Base-by-base conservation (phyloP, 2,113 vertebrate species). In the Esox niger region DNA sequence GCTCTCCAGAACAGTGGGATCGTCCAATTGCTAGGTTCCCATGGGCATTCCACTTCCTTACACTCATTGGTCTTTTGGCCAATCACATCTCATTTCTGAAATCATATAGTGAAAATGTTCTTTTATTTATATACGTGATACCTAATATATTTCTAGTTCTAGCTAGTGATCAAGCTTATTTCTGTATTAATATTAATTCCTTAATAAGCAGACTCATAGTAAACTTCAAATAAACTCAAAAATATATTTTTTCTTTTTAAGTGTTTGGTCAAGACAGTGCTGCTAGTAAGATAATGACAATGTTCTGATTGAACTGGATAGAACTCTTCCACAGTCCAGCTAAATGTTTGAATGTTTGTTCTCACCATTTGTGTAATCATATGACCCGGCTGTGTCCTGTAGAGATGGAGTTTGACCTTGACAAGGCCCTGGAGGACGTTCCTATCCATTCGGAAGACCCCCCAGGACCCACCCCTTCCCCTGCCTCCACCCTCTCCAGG, bases 321-420 rank as follows among this genome's bases (percentile, higher is more conserved):
- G 2, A n/a, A 52, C 6, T n/a, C 20, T n/a, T 9, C n/a, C 21
- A 6, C 11, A 11, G 6, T 52, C 11, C 35, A 5, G n/a, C n/a
- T 7, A n/a, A 20, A 7, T 52, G 13, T 15, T 43, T 17, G 17
- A 10, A 13, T 15, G 4, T 15, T 38, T 15, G 1, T 0, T 38
- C 11, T 15, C 35, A 32, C 58, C 8, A 7, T 21, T 17, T 60
- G n/a, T 32, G 69, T 64, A 13, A 17, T 57, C 21, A 8, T 32
- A 67, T 68, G 26, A 38, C 35, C 76, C 52, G 63, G 54, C 2
- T 58, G 5, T 11, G 11, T 46, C 33, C 11, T n/a, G 59, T 60
- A 98, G 97, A 98, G 80, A 98, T 98, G 97, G 97, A 98, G 84
- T 98, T 98, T 92, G 96, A 98, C 84, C 87, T 98, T 67, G 96